Evolutionary conservation across 2,888 invertebrate genomes (phyloP).

Genomic region (Lypha dubia): DNA sequence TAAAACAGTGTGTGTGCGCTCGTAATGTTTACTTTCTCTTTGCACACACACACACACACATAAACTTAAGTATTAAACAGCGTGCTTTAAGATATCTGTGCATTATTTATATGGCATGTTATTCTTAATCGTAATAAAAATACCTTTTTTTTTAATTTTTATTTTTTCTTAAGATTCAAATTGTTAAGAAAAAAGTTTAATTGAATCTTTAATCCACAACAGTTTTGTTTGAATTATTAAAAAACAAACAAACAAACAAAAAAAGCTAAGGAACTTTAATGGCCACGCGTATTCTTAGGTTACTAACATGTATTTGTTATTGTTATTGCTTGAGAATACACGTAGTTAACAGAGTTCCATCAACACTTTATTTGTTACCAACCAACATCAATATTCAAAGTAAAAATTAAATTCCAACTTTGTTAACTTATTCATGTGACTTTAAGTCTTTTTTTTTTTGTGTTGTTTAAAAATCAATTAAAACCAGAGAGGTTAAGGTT

Average conservation of each 20-base stretch:
- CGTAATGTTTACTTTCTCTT: background rate
- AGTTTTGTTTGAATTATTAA: background rate
- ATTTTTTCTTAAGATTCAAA: background rate
- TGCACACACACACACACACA: background rate
- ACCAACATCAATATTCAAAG: no score
- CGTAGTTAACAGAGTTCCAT: slow-evolving; percentile 94
- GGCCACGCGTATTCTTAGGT: slow-evolving; percentile 99
- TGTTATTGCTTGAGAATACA: slow-evolving; percentile 99
- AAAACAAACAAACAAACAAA: background rate
- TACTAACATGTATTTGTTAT: slow-evolving; percentile 96
- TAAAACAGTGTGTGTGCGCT: background rate
- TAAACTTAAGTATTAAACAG: background rate
- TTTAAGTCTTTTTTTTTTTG: no score
- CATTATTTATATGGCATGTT: slow-evolving; percentile 13
- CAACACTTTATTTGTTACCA: slow-evolving; percentile 75
- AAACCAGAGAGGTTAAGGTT: background rate
- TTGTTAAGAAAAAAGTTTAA: background rate
- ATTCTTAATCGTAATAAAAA: slow-evolving; percentile 4
- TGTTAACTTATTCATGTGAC: background rate
- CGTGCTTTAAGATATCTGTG: slow-evolving; percentile 6
- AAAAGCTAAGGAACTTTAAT: slow-evolving; percentile 86
- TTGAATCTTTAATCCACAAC: background rate
- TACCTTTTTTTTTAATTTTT: no score
- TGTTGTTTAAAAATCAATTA: no score
- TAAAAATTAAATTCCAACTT: background rate